Percentiles rank a stretch among this genome's conserved stretches.
Conservation (phyloP, 2,888 invertebrate genomes). For the Tinea trinotella region DNA sequence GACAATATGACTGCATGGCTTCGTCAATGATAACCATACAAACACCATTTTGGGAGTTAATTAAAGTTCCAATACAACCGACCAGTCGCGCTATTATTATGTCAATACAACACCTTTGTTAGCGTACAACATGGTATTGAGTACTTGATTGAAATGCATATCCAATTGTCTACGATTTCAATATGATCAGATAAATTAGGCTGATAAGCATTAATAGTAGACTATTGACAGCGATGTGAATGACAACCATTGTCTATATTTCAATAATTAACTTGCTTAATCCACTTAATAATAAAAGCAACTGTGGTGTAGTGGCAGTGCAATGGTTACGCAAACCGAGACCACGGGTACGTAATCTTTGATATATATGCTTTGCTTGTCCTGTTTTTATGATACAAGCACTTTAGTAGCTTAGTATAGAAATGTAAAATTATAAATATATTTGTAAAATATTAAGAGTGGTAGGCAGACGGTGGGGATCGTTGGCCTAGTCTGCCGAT, state of each 20-base stretch:
- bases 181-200: conserved; percentile 4
- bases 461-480: too few relatives aligned
- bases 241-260: background rate
- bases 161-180: background rate
- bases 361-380: too few relatives aligned
- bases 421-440: too few relatives aligned
- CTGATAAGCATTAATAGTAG: background rate
- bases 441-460: too few relatives aligned
- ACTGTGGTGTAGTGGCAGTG: too few relatives aligned
- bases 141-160: conserved; percentile 5
- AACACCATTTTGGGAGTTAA: background rate
- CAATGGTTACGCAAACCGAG: too few relatives aligned
- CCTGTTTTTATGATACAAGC: too few relatives aligned
- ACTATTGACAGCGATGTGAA: background rate
- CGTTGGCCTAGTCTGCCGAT: too few relatives aligned
- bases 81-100: background rate
- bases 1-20: background rate
- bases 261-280: background rate
- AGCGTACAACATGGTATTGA: background rate
- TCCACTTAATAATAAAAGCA: too few relatives aligned
- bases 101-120: background rate
- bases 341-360: too few relatives aligned
- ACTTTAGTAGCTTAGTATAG: too few relatives aligned
- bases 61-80: background rate
- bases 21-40: too few relatives aligned